Conservation (phyloP, 35 echinoderm and acorn worm species). For the Apostichopus californicus region DNA sequence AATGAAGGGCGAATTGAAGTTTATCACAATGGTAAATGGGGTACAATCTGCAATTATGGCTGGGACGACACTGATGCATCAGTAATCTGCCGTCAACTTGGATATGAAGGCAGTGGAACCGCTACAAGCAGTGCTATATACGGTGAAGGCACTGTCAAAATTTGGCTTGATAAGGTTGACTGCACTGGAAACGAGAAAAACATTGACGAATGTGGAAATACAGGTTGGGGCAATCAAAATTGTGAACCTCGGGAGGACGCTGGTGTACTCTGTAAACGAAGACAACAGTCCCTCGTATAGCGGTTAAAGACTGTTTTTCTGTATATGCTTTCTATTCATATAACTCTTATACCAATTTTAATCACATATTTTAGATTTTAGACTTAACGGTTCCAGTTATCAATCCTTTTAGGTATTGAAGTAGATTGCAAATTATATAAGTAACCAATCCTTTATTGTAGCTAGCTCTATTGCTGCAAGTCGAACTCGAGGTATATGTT, state of each 20-base stretch:
- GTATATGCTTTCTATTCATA: too few relatives aligned
- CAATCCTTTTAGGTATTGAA: too few relatives aligned
- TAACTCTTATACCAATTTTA: too few relatives aligned
- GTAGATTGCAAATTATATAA: too few relatives aligned
- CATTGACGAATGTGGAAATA: neutral
- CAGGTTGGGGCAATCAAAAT: neutral
- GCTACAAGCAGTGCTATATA: neutral
- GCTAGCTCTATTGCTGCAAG: too few relatives aligned
- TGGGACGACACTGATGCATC: conserved; percentile 35
- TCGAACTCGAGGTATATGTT: too few relatives aligned
- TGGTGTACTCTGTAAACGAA: neutral
- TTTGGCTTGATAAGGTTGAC: conserved; percentile 26
- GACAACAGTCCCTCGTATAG: too few relatives aligned
- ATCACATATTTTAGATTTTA: too few relatives aligned
- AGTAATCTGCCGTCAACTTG: neutral
- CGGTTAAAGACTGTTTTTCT: too few relatives aligned
- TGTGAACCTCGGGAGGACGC: neutral
- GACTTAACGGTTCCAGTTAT: too few relatives aligned
- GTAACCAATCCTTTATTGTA: too few relatives aligned
- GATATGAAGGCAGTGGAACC: neutral
- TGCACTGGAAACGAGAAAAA: conserved; percentile 13
- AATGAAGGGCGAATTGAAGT: neutral
- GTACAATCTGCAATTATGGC: conserved; percentile 41
- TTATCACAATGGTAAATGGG: conserved; percentile 50
- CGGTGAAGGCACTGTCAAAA: neutral